Evolutionary conservation across 2,797 vertebrate genomes (phyloP).

Genomic region (Betta splendens): DNA sequence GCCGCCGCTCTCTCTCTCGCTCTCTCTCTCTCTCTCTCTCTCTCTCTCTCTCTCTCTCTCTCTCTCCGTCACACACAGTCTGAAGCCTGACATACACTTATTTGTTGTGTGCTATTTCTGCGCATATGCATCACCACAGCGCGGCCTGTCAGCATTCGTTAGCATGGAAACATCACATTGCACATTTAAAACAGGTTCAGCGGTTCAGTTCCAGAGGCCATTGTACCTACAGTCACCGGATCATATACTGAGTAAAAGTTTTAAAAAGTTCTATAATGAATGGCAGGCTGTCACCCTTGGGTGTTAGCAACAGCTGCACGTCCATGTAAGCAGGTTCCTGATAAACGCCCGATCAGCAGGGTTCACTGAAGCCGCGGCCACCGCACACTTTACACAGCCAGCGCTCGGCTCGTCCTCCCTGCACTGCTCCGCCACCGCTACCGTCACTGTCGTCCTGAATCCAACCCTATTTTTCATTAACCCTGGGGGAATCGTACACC

Average conservation of each 20-base stretch:
- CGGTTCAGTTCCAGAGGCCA: background rate
- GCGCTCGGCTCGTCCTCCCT: too few species aligned
- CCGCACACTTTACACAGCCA: too few species aligned
- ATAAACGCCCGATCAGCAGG: too few species aligned
- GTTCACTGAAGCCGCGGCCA: too few species aligned
- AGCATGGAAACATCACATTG: constrained; percentile 8
- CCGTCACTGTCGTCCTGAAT: constrained; percentile 40
- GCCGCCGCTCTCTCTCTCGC: constrained; percentile 18
- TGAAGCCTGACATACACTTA: background rate
- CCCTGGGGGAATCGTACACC: constrained; percentile 31
- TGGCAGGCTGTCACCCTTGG: too few species aligned
- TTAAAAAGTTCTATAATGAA: too few species aligned
- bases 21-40: constrained; percentile 18
- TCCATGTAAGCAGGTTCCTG: background rate
- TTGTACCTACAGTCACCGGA: too few species aligned
- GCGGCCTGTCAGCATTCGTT: constrained; percentile 6
- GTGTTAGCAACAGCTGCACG: background rate
- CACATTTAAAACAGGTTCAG: background rate
- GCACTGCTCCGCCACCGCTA: constrained; percentile 8
- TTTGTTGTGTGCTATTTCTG: background rate
- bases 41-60: constrained; percentile 15
- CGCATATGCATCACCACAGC: constrained; percentile 1
- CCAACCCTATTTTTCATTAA: constrained; percentile 56
- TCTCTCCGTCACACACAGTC: background rate
- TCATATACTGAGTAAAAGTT: too few species aligned